Evolutionary conservation across 2,888 invertebrate species (phyloP), one percentile per base, ranked within the genome.

Genomic region (Drosophila mimetica): DNA sequence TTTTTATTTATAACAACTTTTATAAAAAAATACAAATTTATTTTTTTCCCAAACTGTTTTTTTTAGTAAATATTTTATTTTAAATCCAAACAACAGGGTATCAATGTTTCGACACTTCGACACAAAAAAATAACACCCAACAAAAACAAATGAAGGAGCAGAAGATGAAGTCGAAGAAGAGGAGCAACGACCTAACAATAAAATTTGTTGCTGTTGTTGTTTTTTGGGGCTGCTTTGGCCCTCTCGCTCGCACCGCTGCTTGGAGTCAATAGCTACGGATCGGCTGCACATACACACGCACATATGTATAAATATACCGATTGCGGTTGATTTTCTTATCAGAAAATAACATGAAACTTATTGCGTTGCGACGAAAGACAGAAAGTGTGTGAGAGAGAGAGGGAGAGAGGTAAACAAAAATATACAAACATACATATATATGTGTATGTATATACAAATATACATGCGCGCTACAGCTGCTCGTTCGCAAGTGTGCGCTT

Each of bases 321-420:
- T 51, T 69, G 71, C 51, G 34, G 54, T 66, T 42, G 42, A 18
- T 20, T 60, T 60, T 84, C 83, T 85, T 85, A 79, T 79, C 86
- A 85, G 67, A 76, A 77, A 81, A 80, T 50, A 80, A 80, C 71
- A 79, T 66, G 51, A 78, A 85, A 66, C 57, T 76, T 79, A 79
- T 79, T 79, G 85, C 79, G 79, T 81, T 85, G 85, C 63, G 41
- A 48, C 42, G 30, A 25, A 39, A 50, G 46, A 52, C 42, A 9
- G n/a, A 14, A 48, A 30, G 51, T 48, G 42, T 28, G 28, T 13
- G 37, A 30, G 39, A 52, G 34, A 22, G 42, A 52, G 47, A 48
- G 59, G 18, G 66, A 65, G 22, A 66, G 52, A 52, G 64, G 66
- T 70, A 67, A 66, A 66, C 65, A 66, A 67, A 47, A 67, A 66